A percentile compares a stretch with the other conserved stretches of the same genome.
Conservation (phyloP, 2,888 invertebrate species). For the Antheraea yamamai region DNA sequence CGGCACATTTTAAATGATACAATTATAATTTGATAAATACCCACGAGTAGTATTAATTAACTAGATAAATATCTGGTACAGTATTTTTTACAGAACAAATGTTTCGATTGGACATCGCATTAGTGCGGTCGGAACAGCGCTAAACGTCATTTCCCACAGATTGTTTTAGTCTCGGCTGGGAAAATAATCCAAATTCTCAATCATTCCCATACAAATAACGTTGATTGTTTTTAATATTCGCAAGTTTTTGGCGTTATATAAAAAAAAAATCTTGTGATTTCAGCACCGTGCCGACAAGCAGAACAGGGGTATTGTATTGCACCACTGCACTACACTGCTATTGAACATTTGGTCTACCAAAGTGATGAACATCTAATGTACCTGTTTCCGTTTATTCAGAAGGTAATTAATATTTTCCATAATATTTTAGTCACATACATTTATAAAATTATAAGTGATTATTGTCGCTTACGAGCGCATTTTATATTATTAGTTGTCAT, state of each 20-base stretch:
- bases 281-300: slow-evolving; percentile 36
- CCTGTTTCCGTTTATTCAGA: not conserved
- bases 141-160: slow-evolving; percentile 59
- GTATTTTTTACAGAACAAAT: slow-evolving; percentile 47
- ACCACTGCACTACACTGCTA: not conserved
- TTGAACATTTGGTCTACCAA: not conserved
- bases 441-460: too few relatives aligned
- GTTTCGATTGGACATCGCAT: slow-evolving; percentile 32
- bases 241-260: slow-evolving; percentile 30
- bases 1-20: not conserved
- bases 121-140: slow-evolving; percentile 47
- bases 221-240: slow-evolving; percentile 42
- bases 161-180: slow-evolving; percentile 51
- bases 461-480: too few relatives aligned
- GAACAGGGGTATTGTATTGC: not conserved
- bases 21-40: slow-evolving; percentile 27
- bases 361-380: not conserved
- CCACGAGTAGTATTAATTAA: slow-evolving; percentile 34
- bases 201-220: slow-evolving; percentile 42
- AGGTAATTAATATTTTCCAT: not conserved
- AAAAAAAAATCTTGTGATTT: slow-evolving; percentile 48
- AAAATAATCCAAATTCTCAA: slow-evolving; percentile 53
- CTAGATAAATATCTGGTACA: slow-evolving; percentile 28
- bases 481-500: too few relatives aligned
- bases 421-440: too few relatives aligned